Evolutionary conservation across 37 sponge, comb jelly and placozoan genomes (phyloP).

Genomic region (Hexactinellida sp.): DNA sequence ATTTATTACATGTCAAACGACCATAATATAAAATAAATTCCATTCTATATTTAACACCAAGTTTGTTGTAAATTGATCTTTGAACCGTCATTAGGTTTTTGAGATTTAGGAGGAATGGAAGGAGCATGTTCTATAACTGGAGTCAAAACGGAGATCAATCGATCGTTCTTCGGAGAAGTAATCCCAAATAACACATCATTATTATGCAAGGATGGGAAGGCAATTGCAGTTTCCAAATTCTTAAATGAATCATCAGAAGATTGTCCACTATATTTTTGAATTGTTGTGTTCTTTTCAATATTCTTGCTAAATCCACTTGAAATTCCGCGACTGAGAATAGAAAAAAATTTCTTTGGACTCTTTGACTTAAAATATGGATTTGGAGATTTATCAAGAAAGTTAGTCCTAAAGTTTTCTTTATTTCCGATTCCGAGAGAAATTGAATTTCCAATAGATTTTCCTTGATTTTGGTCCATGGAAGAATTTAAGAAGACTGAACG

Average conservation of each 20-base stretch:
- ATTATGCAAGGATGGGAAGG: too few relatives aligned
- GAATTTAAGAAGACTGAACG: not conserved
- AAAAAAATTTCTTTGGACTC: not conserved
- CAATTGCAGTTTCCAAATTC: not conserved
- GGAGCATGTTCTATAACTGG: not conserved
- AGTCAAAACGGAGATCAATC: not conserved
- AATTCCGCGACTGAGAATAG: not conserved
- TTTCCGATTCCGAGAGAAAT: too few relatives aligned
- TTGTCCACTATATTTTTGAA: not conserved
- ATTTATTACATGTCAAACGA: not conserved
- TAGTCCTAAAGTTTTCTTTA: not conserved
- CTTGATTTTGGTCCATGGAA: not conserved
- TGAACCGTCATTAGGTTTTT: not conserved
- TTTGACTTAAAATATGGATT: not conserved
- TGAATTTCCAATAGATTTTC: not conserved
- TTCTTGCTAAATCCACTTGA: not conserved
- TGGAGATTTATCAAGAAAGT: not conserved
- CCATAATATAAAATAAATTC: not conserved
- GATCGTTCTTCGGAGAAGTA: not conserved
- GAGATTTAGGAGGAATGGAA: not conserved
- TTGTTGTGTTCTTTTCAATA: not conserved
- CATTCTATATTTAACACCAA: not conserved
- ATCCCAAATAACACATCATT: too few relatives aligned
- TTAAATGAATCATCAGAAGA: not conserved
- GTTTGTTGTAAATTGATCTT: not conserved